phyloP scores from a whole-genome alignment of 2,113 vertebrate species.

The Tichodroma muraria region DNA sequence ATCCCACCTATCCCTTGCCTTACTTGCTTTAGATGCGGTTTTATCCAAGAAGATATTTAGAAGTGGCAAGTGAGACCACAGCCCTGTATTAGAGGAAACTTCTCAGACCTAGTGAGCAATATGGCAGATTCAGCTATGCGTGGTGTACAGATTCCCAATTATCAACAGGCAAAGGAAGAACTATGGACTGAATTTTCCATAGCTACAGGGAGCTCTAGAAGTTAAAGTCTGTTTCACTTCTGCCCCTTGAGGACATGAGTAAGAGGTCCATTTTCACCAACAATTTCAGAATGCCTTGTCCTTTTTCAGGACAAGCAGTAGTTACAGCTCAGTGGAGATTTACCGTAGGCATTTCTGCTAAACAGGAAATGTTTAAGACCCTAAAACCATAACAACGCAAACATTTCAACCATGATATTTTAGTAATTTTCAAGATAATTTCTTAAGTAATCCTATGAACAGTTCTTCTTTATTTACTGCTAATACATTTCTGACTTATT shows the following conservation, averaged over 20 bases:
- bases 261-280: not conserved
- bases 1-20: not conserved
- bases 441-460: not conserved
- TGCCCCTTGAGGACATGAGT: not conserved
- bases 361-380: not conserved
- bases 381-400: not conserved
- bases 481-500: not conserved
- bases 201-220: not conserved
- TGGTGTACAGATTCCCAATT: not conserved
- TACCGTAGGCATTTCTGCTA: not conserved
- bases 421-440: not conserved
- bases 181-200: not conserved
- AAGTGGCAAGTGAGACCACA: not conserved
- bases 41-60: not conserved
- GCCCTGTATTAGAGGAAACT: not conserved
- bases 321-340: not conserved
- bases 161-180: not conserved
- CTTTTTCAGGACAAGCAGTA: not conserved
- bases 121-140: not conserved
- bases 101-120: not conserved
- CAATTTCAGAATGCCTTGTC: not conserved
- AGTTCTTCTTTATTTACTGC: not conserved
- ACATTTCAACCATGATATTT: not conserved
- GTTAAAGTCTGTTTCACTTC: not conserved
- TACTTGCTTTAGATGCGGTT: not conserved